Evolutionary conservation across 2,888 invertebrate genomes (phyloP), one percentile per base, ranked within the genome.

Genomic region (Nomada fabriciana): DNA sequence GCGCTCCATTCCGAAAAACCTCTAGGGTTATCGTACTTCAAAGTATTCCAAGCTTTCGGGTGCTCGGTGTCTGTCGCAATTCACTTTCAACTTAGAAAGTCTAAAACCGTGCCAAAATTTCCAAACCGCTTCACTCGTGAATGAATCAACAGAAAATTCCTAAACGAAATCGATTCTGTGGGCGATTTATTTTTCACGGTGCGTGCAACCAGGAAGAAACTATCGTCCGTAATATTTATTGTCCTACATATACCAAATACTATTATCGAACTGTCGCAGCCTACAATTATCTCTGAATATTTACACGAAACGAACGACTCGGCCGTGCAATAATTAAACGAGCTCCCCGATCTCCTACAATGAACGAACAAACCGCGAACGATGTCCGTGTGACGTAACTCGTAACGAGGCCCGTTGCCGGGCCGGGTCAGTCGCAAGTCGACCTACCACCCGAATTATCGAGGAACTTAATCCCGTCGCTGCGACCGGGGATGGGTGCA

Each of bases 391-490:
- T 23, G 80, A 69, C 78, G 68, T 71, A 81, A 72, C 77, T 75
- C 80, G 82, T 84, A 61, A 76, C 76, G 68, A 81, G 47, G 29
- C 36, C 68, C 77, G 72, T 78, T 65, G 70, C 80, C 61, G 76
- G n/a, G n/a, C 15, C 69, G 42, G 61, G 47, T 59, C 73, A 47
- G 65, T 84, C 82, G 74, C 59, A 36, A 77, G 87, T 77, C 87
- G 86, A 75, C 82, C 74, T 76, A 77, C 73, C 79, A 70, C 76
- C 74, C 76, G 84, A 81, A 80, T 83, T 81, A 88, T 82, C 86
- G 85, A 82, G 85, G 82, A 81, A 86, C 88, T 84, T 88, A 88
- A 86, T 86, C 83, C 85, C 72, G 76, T 74, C 73, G 79, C 61
- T 76, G 57, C 57, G 63, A 64, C 80, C 64, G 75, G 68, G 64